phyloP scores from a whole-genome alignment of 2,797 vertebrate species.

The Poeciliopsis paucimaculata region DNA sequence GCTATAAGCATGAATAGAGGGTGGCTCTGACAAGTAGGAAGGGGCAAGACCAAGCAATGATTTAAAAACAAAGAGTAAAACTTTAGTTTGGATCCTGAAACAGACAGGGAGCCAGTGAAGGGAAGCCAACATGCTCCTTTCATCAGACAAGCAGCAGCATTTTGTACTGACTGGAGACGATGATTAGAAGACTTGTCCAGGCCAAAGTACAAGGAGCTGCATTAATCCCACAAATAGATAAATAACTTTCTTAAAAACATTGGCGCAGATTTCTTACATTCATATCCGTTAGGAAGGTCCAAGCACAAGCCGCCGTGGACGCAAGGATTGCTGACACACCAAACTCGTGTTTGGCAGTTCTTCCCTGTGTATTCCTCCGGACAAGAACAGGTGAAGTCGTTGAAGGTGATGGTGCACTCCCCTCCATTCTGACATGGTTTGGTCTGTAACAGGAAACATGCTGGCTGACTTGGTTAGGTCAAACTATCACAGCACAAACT shows the following conservation, averaged over 20 bases:
- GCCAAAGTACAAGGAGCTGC: neutral
- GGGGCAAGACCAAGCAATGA: neutral
- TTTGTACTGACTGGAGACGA: too few species aligned
- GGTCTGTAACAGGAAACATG: constrained; percentile 54
- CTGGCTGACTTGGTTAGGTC: neutral
- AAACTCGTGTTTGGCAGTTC: constrained; percentile 85
- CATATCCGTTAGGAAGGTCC: constrained; percentile 88
- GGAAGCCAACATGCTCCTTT: too few species aligned
- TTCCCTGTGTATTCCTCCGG: constrained; percentile 85
- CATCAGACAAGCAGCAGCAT: too few species aligned
- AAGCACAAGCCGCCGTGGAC: constrained; percentile 82
- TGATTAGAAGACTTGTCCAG: too few species aligned
- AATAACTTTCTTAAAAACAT: too few species aligned
- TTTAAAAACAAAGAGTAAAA: neutral
- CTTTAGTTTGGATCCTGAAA: too few species aligned
- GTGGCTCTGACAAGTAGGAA: neutral
- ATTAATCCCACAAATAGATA: too few species aligned
- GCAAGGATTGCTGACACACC: constrained; percentile 88
- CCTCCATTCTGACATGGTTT: constrained; percentile 88
- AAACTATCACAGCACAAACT: neutral
- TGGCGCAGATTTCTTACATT: constrained; percentile 83
- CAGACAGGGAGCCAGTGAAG: too few species aligned
- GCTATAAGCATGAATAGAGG: neutral
- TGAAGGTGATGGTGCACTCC: constrained; percentile 89
- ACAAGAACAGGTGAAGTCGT: constrained; percentile 91